Conservation (phyloP, 1,140 invertebrate species). For the Hycleus cichorii region DNA sequence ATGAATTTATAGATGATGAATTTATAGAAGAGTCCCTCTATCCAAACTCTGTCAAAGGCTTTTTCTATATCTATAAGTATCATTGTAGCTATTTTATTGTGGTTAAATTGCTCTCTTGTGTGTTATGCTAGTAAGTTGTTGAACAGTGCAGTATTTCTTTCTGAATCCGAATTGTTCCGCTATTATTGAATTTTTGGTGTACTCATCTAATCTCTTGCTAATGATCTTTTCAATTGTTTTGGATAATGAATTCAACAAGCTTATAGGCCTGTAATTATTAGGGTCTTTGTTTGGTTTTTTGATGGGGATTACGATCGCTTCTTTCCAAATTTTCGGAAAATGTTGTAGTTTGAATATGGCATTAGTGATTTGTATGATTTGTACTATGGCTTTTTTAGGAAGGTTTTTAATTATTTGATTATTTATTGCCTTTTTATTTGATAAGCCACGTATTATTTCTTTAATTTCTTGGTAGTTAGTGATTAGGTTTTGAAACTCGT, state of each 20-base stretch:
- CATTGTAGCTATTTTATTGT: constrained; percentile 4
- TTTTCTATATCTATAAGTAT: constrained; percentile 27
- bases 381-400: background rate
- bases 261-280: background rate
- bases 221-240: background rate
- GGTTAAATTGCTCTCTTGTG: background rate
- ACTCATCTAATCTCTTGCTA: background rate
- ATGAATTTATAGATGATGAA: constrained; percentile 27
- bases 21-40: constrained; percentile 25
- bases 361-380: background rate
- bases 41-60: constrained; percentile 33
- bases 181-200: background rate
- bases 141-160: background rate
- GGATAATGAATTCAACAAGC: background rate
- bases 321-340: background rate
- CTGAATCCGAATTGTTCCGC: background rate
- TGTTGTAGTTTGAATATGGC: background rate
- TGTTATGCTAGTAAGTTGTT: background rate
- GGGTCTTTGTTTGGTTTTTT: background rate
- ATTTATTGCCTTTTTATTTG: background rate
- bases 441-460: background rate
- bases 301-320: background rate
- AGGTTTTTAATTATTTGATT: background rate
- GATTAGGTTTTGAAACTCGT: background rate
- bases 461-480: background rate